Base-by-base conservation (phyloP, 2,797 vertebrate species). In the Bryconaethiops microstoma region DNA sequence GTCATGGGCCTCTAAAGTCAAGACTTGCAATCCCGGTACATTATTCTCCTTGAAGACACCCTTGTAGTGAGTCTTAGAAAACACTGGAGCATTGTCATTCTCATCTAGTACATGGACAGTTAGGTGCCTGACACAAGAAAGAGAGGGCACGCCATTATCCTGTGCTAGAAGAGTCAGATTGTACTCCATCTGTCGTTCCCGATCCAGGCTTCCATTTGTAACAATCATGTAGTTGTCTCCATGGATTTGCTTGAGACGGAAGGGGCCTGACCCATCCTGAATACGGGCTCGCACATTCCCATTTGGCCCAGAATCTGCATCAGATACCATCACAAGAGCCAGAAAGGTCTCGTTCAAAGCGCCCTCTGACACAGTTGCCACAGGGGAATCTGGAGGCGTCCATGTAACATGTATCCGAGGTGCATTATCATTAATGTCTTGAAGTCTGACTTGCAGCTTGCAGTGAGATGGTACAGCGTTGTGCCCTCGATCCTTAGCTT, bases 401-500 rank as follows among this genome's bases (percentile, higher is more conserved):
- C 95, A 97, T 6, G 94, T 96, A 72, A 96, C 67, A 0, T 95
- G 95, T 77, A 98, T 94, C 0, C 95, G 92, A 0, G 96, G 97
- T 2, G 94, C 94, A 0, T 98, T 97, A 84, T 98, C 97, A 0
- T 97, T 98, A 70, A 98, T 92, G 0, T 97, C 97, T 77, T 89
- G 88, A 39, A 97, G 93, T 85, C 94, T 96, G 64, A 99, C 89
- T 39, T 96, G 94, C 62, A 99, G 85, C 85, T 97, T 99, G 91
- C 96, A 97, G 84, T 97, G 95, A 0, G 96, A 94, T 0, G 97
- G 95, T 78, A 97, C 95, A 8, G 96, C 92, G 77, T 97, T 97
- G 77, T 95, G 96, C 0, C 96, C 97, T 5, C 89, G 90, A 85
- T 97, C 96, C 40, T 93, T 93, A 2, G 96, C 97, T 86, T 97